Evolutionary conservation across 2,797 vertebrate genomes (phyloP).

Genomic region (Phoebastria nigripes): DNA sequence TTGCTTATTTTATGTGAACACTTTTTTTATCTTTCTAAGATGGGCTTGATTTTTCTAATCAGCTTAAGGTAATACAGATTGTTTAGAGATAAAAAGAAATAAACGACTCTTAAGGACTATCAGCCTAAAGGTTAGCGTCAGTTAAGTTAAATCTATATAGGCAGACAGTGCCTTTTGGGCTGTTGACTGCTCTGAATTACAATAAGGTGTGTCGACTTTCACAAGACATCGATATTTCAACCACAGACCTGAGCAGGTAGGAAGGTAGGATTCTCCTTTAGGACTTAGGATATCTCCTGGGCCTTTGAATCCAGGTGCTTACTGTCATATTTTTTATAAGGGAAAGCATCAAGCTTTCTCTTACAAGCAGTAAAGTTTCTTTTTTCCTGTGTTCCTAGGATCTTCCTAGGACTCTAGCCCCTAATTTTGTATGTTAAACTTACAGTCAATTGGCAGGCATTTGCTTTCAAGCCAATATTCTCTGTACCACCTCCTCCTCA

Average conservation of each 20-base stretch:
- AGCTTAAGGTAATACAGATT: background rate
- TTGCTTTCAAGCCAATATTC: background rate
- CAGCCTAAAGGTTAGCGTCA: background rate
- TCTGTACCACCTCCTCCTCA: background rate
- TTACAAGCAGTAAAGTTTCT: background rate
- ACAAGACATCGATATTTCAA: background rate
- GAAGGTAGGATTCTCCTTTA: background rate
- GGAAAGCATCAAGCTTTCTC: background rate
- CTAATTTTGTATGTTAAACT: background rate
- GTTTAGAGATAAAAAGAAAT: background rate
- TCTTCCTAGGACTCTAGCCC: background rate
- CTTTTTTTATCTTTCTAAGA: background rate
- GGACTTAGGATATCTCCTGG: background rate
- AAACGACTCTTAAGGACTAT: background rate
- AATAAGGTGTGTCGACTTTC: fast-evolving
- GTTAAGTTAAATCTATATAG: background rate
- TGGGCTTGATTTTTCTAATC: background rate
- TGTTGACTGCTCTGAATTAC: background rate
- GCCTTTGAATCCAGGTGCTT: background rate
- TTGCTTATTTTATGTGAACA: background rate
- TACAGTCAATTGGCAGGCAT: background rate
- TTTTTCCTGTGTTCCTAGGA: background rate
- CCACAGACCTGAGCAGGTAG: background rate
- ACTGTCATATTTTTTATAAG: background rate
- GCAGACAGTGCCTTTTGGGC: background rate